Evolutionary conservation across 2,797 vertebrate species (phyloP), one percentile per base, ranked within the genome.

Genomic region (Kryptolebias ocellatus): DNA sequence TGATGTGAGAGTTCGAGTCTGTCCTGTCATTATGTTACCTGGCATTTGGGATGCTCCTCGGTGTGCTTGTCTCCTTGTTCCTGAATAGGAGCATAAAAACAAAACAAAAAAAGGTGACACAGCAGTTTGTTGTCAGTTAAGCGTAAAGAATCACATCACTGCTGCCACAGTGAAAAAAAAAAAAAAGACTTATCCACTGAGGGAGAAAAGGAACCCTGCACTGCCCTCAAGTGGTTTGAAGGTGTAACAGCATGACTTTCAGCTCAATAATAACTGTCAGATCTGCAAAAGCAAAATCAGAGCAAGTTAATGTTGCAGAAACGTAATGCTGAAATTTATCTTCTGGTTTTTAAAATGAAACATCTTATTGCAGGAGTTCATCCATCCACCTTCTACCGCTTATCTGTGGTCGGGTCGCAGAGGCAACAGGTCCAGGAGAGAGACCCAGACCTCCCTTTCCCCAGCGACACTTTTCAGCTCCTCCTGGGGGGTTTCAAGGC

Each of bases 141-240:
- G 77, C 71, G 49, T 70, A 57, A 79, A 79, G 42, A 70, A 34
- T 64, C 70, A 68, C 60, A 63, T 65, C 49, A 62, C 47, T 20
- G 58, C 60, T 65, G 54, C 72, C 45, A 77, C 60, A 73, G 47
- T 10, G 47, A 68, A 77, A 62, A 53, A 34, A 64, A 53, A 72
- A 45, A 37, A 75, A 39, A 42, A 17, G 0, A 61, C 51, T 67
- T 59, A 31, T 60, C 37, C 37, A 16, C 5, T 60, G 1, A 45
- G 20, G 42, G 55, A 15, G 53, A 82, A 75, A 54, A n/a, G 55
- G 50, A 80, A 74, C 68, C 46, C 64, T 61, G 74, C 66, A 77
- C 83, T 93, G 92, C 91, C 88, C 58, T 71, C 92, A 29, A 64
- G 85, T 92, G 93, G 89, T 82, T 52, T 51, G 10, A 64, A 12